Conservation (phyloP, 2,888 invertebrate genomes). For the Macrosoma leucophasiata region DNA sequence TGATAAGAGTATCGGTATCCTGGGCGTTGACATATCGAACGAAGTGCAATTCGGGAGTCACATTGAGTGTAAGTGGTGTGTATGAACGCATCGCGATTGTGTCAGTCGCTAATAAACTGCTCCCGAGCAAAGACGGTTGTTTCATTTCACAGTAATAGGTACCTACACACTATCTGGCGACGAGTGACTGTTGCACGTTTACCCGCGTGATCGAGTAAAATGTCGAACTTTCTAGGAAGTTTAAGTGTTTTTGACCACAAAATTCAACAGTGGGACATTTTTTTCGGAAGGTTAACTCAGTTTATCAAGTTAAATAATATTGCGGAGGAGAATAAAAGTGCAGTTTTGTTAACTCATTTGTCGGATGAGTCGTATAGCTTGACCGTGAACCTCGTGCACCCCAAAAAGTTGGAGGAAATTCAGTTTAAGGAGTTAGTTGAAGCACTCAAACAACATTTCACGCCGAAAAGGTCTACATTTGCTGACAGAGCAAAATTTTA, state of each 20-base stretch:
- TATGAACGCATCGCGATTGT: too few relatives aligned
- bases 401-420: conserved; percentile 3
- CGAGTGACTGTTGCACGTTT: too few relatives aligned
- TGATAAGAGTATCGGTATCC: too few relatives aligned
- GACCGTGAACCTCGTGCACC: conserved; percentile 7
- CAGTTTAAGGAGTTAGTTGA: conserved; percentile 4
- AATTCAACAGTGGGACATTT: background rate
- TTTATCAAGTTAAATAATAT: conserved; percentile 8
- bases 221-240: too few relatives aligned
- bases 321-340: background rate
- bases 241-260: background rate
- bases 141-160: too few relatives aligned
- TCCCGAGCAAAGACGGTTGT: too few relatives aligned
- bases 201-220: too few relatives aligned
- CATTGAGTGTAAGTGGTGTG: too few relatives aligned
- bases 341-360: conserved; percentile 7
- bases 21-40: too few relatives aligned
- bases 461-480: conserved; percentile 17
- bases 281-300: conserved; percentile 3
- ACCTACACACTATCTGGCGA: too few relatives aligned
- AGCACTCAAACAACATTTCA: conserved; percentile 12
- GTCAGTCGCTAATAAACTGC: too few relatives aligned
- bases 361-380: conserved; percentile 12
- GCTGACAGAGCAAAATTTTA: conserved; percentile 24
- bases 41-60: too few relatives aligned